These are phyloP conservation scores for Porites rus DNA, from an alignment of 92 coral and sea anemone genomes.

Conservation along the genomic window DNA sequence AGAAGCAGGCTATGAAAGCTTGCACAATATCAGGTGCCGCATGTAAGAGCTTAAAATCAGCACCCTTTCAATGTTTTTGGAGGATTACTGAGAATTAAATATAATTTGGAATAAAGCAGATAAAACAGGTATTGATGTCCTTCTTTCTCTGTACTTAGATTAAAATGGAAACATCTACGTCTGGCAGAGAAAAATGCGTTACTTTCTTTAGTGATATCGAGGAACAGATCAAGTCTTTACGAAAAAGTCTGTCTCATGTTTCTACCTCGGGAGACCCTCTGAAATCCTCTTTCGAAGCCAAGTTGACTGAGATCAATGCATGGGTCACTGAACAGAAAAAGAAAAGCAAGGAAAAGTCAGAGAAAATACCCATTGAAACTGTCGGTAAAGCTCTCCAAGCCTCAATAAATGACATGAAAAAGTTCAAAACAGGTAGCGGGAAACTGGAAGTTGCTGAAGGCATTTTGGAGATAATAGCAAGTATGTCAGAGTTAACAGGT, in stretches of 20 bases:
- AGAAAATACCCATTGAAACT: neutral
- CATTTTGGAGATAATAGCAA: conserved; percentile 29
- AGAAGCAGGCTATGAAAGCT: too few relatives aligned
- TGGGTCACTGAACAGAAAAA: conserved; percentile 34
- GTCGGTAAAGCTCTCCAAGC: conserved; percentile 27
- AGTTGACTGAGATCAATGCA: neutral
- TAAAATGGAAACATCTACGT: neutral
- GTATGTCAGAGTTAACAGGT: neutral
- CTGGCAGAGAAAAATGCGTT: neutral
- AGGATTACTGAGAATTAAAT: too few relatives aligned
- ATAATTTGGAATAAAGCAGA: too few relatives aligned
- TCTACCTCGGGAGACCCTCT: neutral
- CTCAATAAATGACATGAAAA: conserved; percentile 2
- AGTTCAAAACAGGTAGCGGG: conserved; percentile 23
- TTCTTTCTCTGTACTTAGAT: neutral
- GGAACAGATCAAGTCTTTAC: neutral
- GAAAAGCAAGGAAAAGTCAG: neutral
- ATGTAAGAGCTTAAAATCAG: too few relatives aligned
- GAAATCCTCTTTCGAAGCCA: neutral
- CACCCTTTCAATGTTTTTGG: too few relatives aligned
- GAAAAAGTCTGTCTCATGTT: too few relatives aligned
- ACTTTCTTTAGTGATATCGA: neutral
- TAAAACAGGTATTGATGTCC: too few relatives aligned
- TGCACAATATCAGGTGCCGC: too few relatives aligned
- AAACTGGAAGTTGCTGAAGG: conserved; percentile 21